phyloP scores from a whole-genome alignment of 1,140 invertebrate genomes.

The Orius insidiosus region DNA sequence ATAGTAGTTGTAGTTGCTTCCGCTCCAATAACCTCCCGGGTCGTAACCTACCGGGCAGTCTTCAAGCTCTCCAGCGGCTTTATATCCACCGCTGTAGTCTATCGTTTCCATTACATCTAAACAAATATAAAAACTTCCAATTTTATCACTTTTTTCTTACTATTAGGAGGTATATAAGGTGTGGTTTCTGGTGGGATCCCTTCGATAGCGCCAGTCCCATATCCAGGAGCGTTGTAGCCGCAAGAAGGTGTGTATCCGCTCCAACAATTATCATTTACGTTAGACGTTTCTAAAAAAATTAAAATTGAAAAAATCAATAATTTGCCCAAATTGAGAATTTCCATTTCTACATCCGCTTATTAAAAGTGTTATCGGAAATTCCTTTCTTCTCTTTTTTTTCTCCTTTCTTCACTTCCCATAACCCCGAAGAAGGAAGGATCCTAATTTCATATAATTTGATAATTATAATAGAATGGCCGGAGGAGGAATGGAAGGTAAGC shows the following conservation, averaged over 20 bases:
- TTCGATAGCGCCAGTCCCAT: conserved; percentile 12
- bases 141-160: not conserved
- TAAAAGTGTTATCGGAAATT: not conserved
- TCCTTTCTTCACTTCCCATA: not conserved
- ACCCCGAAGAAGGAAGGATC: too few species aligned
- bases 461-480: too few species aligned
- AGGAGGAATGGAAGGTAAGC: too few species aligned
- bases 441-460: too few species aligned
- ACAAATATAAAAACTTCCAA: not conserved
- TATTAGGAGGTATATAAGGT: conserved; percentile 25
- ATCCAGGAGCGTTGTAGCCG: conserved; percentile 11
- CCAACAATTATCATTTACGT: conserved; percentile 4
- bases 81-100: conserved; percentile 19
- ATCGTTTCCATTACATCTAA: conserved; percentile 11
- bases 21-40: conserved; percentile 23
- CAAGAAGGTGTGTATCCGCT: conserved; percentile 15
- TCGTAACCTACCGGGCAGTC: conserved; percentile 24
- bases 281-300: conserved; percentile 3
- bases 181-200: conserved; percentile 18
- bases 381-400: not conserved
- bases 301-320: not conserved
- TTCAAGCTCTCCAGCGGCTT: conserved; percentile 18
- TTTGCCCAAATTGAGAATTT: not conserved
- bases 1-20: conserved; percentile 22
- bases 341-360: not conserved